phyloP scores from a whole-genome alignment of 2,888 invertebrate genomes.

The Pachydiplax longipennis region DNA sequence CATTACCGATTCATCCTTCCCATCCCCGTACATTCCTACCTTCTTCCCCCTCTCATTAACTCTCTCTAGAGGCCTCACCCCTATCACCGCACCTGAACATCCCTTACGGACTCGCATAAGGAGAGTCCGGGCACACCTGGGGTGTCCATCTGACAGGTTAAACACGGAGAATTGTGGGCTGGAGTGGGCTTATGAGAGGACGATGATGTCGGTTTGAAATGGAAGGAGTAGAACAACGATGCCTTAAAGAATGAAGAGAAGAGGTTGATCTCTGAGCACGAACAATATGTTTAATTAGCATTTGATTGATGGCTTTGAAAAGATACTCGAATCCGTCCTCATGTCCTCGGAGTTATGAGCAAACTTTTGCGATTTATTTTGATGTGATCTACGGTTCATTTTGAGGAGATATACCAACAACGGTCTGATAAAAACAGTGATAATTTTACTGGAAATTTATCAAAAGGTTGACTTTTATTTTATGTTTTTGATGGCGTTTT shows the following conservation, averaged over 20 bases:
- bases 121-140: slow-evolving; percentile 41
- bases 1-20: background rate
- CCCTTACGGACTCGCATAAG: slow-evolving; percentile 31
- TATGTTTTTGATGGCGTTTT: too few relatives aligned
- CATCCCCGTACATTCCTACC: background rate
- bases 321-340: too few relatives aligned
- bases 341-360: too few relatives aligned
- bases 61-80: background rate
- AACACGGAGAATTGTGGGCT: slow-evolving; percentile 34
- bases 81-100: background rate
- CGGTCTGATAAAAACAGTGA: too few relatives aligned
- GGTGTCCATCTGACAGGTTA: slow-evolving; percentile 36
- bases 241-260: background rate
- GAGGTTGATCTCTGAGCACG: background rate
- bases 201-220: slow-evolving; percentile 30
- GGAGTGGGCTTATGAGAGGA: slow-evolving; percentile 7
- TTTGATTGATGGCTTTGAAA: background rate
- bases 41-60: background rate
- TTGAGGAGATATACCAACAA: too few relatives aligned
- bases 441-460: too few relatives aligned
- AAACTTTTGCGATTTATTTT: too few relatives aligned
- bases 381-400: too few relatives aligned
- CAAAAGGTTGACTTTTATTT: too few relatives aligned
- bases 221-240: slow-evolving; percentile 18
- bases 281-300: background rate